Evolutionary conservation across 2,888 invertebrate genomes (phyloP), one percentile per base, ranked within the genome.

Genomic region (Allophyes oxyacanthae): DNA sequence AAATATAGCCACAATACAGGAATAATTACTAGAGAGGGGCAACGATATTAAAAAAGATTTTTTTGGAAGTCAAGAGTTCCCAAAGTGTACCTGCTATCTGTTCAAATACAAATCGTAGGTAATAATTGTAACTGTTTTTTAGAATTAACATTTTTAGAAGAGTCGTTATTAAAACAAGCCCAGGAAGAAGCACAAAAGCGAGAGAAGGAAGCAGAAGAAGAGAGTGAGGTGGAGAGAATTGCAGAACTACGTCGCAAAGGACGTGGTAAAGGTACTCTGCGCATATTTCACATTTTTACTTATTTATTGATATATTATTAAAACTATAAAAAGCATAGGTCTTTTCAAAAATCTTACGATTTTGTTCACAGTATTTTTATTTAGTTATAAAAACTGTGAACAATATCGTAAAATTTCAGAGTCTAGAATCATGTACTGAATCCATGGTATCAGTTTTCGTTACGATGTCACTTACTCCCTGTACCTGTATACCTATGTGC

Each of bases 141-240:
- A 85, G 94, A 94, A 64, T 73, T 96, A 32, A 95, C 94, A 30
- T 89, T 94, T 46, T 86, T 95, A 48, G 96, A 96, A 85, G 95
- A 95, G 57, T 86, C 91, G 0, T 94, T 96, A 6, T 78, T 96
- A 51, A 94, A 94, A 58, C 94, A 94, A 77, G 96, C 96, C 0
- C 85, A 87, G 10, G 95, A 95, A 1, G 95, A 95, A 26, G 80
- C 72, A 77, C 81, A 58, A 1, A 87, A 69, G 53, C 81, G 46
- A 45, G 86, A 88, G 26, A 80, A 43, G 33, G 82, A 86, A 15
- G n/a, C 45, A 1, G 86, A 87, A 13, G 87, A 89, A 26, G 90
- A 90, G 40, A 87, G 73, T 44, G 94, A 94, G 69, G 72, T 81
- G 3, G 94, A 94, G 56, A 84, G 93, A 66, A 87, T 94, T 14